These are phyloP conservation scores for Microcebus griseorufus DNA, from an alignment of 2,113 vertebrate species.

Conservation along the genomic window DNA sequence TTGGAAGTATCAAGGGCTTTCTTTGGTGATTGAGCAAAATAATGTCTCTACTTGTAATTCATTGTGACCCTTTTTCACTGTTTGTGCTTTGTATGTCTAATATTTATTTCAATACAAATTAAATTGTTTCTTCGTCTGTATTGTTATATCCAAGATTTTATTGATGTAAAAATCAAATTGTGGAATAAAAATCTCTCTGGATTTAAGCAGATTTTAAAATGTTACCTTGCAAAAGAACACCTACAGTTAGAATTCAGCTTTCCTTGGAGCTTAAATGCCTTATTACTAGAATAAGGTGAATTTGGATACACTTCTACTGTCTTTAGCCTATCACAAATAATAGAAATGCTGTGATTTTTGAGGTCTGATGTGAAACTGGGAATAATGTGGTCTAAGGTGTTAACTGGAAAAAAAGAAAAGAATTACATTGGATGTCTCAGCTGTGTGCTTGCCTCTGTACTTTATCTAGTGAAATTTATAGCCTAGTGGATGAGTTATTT, in stretches of 20 bases:
- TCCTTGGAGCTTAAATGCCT: conserved; percentile 20
- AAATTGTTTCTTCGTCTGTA: conserved; percentile 83
- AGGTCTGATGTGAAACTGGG: conserved; percentile 14
- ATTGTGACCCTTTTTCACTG: conserved; percentile 83
- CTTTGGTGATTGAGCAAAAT: conserved; percentile 82
- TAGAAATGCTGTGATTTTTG: conserved; percentile 21
- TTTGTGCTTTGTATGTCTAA: conserved; percentile 84
- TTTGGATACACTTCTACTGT: conserved; percentile 33
- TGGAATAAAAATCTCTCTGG: conserved; percentile 61
- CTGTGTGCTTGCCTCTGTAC: not conserved
- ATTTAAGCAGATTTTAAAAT: conserved; percentile 75
- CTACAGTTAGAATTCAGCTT: conserved; percentile 64
- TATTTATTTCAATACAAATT: conserved; percentile 89
- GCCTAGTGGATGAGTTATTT: conserved; percentile 13
- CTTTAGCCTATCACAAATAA: not conserved
- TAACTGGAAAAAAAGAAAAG: conserved; percentile 9
- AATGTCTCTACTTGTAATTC: conserved; percentile 86
- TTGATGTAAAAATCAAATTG: conserved; percentile 83
- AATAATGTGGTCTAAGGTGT: not conserved
- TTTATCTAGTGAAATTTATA: conserved; percentile 3
- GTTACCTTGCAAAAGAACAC: conserved; percentile 68
- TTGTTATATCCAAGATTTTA: conserved; percentile 82
- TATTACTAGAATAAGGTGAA: conserved; percentile 59
- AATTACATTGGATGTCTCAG: not conserved
- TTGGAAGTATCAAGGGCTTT: conserved; percentile 89